Percentiles rank a stretch among this genome's conserved stretches.
Conservation (phyloP, 2,888 invertebrate genomes). For the Megastigmus dorsalis region DNA sequence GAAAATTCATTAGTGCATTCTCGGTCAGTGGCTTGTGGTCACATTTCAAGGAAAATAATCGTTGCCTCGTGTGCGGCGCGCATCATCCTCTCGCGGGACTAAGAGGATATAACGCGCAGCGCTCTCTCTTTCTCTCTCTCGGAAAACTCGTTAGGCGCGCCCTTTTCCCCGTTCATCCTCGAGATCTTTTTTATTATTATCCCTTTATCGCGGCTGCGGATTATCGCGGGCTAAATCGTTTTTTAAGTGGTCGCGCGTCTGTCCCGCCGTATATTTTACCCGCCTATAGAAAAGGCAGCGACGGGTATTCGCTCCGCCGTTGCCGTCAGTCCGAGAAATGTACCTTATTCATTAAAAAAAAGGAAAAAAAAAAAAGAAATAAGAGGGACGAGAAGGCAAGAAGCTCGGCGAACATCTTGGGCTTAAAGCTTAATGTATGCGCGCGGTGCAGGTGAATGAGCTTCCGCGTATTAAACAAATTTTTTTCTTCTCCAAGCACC, state of each 20-base stretch:
- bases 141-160: conserved; percentile 35
- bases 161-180: not conserved
- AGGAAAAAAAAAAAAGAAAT: too few relatives aligned
- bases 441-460: too few relatives aligned
- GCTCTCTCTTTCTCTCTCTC: not conserved
- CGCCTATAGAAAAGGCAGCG: conserved; percentile 4
- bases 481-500: too few relatives aligned
- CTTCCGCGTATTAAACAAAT: too few relatives aligned
- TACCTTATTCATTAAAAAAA: too few relatives aligned
- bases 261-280: not conserved
- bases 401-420: too few relatives aligned
- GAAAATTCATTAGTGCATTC: conserved; percentile 3
- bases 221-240: conserved; percentile 47
- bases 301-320: too few relatives aligned
- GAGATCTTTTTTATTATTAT: conserved; percentile 38
- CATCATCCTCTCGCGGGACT: not conserved
- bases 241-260: conserved; percentile 45
- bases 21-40: not conserved
- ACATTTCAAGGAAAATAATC: conserved; percentile 10
- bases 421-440: too few relatives aligned
- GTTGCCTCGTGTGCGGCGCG: not conserved
- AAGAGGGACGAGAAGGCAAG: too few relatives aligned
- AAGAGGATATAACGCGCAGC: not conserved
- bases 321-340: too few relatives aligned
- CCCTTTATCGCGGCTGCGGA: conserved; percentile 23